Evolutionary conservation across 1,140 invertebrate species (phyloP), one percentile per base, ranked within the genome.

Genomic region (Drosophila chauvacae): DNA sequence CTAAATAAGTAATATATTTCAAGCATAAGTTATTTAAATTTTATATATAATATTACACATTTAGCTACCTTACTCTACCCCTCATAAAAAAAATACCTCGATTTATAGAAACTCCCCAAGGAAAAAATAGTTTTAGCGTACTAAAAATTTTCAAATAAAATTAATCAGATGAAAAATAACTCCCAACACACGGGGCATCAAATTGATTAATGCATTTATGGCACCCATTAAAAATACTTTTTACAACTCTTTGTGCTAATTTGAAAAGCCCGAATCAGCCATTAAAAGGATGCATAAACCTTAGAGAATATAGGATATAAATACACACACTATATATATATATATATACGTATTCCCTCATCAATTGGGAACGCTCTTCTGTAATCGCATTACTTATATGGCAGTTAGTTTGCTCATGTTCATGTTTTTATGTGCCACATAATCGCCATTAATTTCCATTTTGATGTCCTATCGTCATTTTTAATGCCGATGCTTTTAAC

Each of bases 401-500:
- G 20, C 70, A 48, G 70, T 73, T 73, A 60, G 70, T 72, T 73
- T 48, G 45, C 39, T n/a, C 53, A 39, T 60, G 69, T 60, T 60
- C 70, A 72, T 72, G 66, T 51, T 72, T 60, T 73, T 73, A 73
- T 73, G 68, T 69, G 73, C 74, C 74, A 55, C 71, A 74, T 74
- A 74, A 74, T 74, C 70, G 71, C 74, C 64, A 69, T 77, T 77
- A 77, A 77, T 77, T 77, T 77, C 63, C 73, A 60, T 77, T 77
- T 77, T 77, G 74, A 77, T 77, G 57, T 77, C 56, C 74, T 41
- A 77, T 84, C 72, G 72, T 84, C 70, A 73, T 64, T 80, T 84
- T 88, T 88, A 84, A 84, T 88, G 81, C 69, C 77, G 70, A 75
- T 71, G 82, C 82, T 86, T 86, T 85, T 85, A 85, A 58, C 77